These are phyloP conservation scores for Zaprionus capensis DNA, from an alignment of 1,140 invertebrate species.

Conservation along the genomic window DNA sequence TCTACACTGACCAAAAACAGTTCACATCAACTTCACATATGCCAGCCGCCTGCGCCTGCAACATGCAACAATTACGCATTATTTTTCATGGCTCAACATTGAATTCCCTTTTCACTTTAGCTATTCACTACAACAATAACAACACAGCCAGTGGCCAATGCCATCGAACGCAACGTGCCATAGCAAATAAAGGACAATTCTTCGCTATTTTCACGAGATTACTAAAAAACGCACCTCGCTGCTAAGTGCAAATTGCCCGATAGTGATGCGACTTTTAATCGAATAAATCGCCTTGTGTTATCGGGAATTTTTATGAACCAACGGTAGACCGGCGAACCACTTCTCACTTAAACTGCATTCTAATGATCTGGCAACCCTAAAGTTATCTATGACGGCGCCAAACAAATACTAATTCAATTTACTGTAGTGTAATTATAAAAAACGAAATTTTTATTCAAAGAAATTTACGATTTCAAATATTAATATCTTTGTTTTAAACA, in stretches of 20 bases:
- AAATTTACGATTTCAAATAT: neutral
- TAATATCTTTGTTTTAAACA: neutral
- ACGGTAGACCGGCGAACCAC: neutral
- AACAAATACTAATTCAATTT: neutral
- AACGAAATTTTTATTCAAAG: neutral
- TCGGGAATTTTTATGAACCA: neutral
- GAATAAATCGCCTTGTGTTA: neutral
- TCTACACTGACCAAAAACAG: slow-evolving; percentile 28
- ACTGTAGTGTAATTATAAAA: neutral
- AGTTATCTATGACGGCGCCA: slow-evolving; percentile 15
- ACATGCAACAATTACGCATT: slow-evolving; percentile 16
- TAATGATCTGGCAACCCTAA: neutral
- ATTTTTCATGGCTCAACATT: slow-evolving; percentile 11
- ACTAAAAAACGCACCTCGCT: slow-evolving; percentile 53
- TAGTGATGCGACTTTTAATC: neutral
- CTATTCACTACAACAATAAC: neutral
- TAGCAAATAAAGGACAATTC: slow-evolving; percentile 39
- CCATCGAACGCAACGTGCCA: slow-evolving; percentile 18
- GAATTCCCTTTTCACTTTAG: slow-evolving; percentile 8
- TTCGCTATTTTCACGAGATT: slow-evolving; percentile 46
- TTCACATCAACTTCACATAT: slow-evolving; percentile 37
- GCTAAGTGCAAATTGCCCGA: slow-evolving; percentile 30
- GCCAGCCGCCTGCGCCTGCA: slow-evolving; percentile 28
- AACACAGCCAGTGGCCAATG: neutral
- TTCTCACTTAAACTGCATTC: neutral